phyloP scores from a whole-genome alignment of 1,140 invertebrate species.

The Ladona fulva region DNA sequence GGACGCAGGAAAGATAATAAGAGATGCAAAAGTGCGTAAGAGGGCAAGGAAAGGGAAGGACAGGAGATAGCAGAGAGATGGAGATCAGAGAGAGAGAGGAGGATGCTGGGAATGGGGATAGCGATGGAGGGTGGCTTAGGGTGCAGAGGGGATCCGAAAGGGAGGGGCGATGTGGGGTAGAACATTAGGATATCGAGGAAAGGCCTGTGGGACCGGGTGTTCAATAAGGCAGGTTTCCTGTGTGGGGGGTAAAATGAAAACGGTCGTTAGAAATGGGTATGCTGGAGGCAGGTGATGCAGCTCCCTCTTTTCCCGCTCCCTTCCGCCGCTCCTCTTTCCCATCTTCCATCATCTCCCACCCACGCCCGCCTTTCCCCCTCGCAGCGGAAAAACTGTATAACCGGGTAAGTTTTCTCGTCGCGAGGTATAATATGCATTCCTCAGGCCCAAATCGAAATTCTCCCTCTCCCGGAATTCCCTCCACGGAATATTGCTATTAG shows the following conservation, averaged over 20 bases:
- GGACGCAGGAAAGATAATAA: too few species aligned
- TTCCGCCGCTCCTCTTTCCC: neutral
- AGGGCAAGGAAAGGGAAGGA: too few species aligned
- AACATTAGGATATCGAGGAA: constrained; percentile 1
- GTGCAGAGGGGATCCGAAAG: neutral
- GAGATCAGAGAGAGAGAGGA: too few species aligned
- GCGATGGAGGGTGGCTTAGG: neutral
- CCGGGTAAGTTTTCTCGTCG: too few species aligned
- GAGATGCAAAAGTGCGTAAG: too few species aligned
- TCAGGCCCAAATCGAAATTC: too few species aligned
- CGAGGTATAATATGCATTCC: too few species aligned
- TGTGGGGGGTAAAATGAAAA: neutral
- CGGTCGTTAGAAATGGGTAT: neutral
- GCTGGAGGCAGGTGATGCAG: neutral
- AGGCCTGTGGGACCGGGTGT: neutral
- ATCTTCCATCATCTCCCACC: neutral
- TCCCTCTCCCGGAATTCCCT: too few species aligned
- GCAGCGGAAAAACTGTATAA: neutral
- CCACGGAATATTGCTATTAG: too few species aligned
- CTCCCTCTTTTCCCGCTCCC: neutral
- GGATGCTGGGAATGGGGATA: neutral
- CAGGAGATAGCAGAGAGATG: too few species aligned
- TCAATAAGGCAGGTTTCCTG: neutral
- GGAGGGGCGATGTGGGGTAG: neutral
- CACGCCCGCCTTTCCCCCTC: neutral